These are phyloP conservation scores for Alcis repandata DNA, from an alignment of 2,888 invertebrate species.

Conservation along the genomic window DNA sequence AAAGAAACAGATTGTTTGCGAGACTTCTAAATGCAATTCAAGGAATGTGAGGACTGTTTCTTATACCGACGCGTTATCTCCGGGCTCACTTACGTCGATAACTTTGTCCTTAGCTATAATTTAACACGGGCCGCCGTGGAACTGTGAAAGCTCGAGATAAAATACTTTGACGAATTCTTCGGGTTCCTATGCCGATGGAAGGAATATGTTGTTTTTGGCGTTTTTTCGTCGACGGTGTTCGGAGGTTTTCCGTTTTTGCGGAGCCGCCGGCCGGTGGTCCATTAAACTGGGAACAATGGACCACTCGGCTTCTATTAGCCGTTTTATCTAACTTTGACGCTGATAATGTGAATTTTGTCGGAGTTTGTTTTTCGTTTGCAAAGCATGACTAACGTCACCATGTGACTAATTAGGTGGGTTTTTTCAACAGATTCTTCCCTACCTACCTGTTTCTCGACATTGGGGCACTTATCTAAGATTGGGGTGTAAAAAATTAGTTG, in stretches of 20 bases:
- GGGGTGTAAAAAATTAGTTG: slow-evolving; percentile 29
- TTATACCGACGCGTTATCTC: slow-evolving; percentile 43
- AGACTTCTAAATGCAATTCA: slow-evolving; percentile 54
- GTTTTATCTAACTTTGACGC: slow-evolving; percentile 82
- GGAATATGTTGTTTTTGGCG: slow-evolving; percentile 76
- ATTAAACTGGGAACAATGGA: slow-evolving; percentile 81
- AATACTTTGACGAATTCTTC: slow-evolving; percentile 82
- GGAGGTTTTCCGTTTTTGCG: slow-evolving; percentile 71
- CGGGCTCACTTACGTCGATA: slow-evolving; percentile 60
- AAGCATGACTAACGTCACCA: slow-evolving; percentile 54
- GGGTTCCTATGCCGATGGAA: slow-evolving; percentile 75
- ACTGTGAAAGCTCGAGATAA: slow-evolving; percentile 83
- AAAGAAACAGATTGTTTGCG: slow-evolving; percentile 53
- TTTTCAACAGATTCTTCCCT: slow-evolving; percentile 21
- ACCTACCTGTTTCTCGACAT: slow-evolving; percentile 31
- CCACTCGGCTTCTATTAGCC: slow-evolving; percentile 79
- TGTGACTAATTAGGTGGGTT: slow-evolving; percentile 51
- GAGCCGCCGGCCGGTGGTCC: slow-evolving; percentile 80
- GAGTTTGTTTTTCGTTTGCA: slow-evolving; percentile 61
- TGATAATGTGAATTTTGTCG: slow-evolving; percentile 79
- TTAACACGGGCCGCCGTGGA: slow-evolving; percentile 79
- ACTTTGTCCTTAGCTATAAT: slow-evolving; percentile 71
- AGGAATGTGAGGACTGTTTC: slow-evolving; percentile 39
- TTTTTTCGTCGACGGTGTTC: slow-evolving; percentile 74
- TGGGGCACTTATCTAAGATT: slow-evolving; percentile 21